phyloP scores from a whole-genome alignment of 2,797 vertebrate genomes.

The Acestrorhynchus altus region DNA sequence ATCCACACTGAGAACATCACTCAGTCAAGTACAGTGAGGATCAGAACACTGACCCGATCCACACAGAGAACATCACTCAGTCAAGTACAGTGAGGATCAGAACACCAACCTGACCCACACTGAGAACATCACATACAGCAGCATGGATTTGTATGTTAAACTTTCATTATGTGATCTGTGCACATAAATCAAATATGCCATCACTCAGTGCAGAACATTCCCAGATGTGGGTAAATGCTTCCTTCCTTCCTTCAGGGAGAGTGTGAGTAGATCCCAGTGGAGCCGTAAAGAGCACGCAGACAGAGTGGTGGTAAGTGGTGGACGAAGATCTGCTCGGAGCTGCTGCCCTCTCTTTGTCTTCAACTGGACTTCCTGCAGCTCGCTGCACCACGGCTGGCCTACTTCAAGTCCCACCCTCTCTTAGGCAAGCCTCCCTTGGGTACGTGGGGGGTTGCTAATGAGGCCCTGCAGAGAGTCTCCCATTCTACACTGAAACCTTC shows the following conservation, averaged over 20 bases:
- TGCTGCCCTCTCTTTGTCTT: background rate
- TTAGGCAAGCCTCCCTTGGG: slow-evolving; percentile 50
- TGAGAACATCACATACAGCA: background rate
- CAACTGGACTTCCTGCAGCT: slow-evolving; percentile 29
- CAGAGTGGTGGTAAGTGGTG: background rate
- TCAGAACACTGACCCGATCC: no score
- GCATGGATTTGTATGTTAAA: no score
- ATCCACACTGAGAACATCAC: no score
- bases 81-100: no score
- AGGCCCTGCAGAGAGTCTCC: slow-evolving; percentile 46
- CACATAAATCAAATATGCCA: background rate
- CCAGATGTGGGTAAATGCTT: background rate
- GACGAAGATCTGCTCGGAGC: background rate
- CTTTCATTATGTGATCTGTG: background rate
- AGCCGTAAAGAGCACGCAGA: background rate
- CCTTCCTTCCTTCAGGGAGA: background rate
- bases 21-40: no score
- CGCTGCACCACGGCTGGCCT: slow-evolving; percentile 55
- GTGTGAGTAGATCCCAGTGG: slow-evolving; percentile 2
- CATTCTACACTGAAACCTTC: slow-evolving; percentile 43
- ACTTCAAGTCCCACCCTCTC: slow-evolving; percentile 56
- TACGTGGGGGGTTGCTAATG: slow-evolving; percentile 46
- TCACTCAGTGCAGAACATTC: background rate
- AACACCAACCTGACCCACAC: no score
- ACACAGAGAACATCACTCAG: no score